Conservation (phyloP, 2,888 invertebrate genomes). For the Subacronicta megacephala region DNA sequence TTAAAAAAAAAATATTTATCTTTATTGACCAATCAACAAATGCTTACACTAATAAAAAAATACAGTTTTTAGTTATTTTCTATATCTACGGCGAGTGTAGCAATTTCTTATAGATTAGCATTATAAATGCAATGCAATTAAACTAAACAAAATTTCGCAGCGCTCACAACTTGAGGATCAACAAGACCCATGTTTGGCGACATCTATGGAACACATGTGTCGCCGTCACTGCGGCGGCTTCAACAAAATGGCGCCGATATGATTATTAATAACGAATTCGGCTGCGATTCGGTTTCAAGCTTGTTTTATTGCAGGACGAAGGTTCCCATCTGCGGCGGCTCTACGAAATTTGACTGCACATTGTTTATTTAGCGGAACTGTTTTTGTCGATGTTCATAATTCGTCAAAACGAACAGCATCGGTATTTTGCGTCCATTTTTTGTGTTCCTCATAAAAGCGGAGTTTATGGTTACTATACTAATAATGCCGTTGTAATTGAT, state of each 20-base stretch:
- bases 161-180: conserved; percentile 9
- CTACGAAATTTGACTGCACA: conserved; percentile 74
- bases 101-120: no score
- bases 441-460: conserved; percentile 32
- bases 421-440: conserved; percentile 53
- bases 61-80: no score
- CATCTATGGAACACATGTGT: conserved; percentile 65
- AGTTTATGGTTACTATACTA: conserved; percentile 48
- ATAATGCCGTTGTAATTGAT: conserved; percentile 29
- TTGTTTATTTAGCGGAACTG: conserved; percentile 85
- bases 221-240: conserved; percentile 62
- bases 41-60: no score
- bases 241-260: conserved; percentile 85
- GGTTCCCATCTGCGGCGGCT: conserved; percentile 81
- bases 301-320: conserved; percentile 78
- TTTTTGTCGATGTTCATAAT: conserved; percentile 70
- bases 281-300: conserved; percentile 80
- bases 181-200: conserved; percentile 50
- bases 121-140: no score
- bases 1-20: no score
- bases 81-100: no score
- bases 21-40: no score
- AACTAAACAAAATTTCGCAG: conserved; percentile 20
- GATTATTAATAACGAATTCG: conserved; percentile 87
- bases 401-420: conserved; percentile 59